Conservation (phyloP, 2,113 vertebrate genomes). For the Bostrychus sinensis region DNA sequence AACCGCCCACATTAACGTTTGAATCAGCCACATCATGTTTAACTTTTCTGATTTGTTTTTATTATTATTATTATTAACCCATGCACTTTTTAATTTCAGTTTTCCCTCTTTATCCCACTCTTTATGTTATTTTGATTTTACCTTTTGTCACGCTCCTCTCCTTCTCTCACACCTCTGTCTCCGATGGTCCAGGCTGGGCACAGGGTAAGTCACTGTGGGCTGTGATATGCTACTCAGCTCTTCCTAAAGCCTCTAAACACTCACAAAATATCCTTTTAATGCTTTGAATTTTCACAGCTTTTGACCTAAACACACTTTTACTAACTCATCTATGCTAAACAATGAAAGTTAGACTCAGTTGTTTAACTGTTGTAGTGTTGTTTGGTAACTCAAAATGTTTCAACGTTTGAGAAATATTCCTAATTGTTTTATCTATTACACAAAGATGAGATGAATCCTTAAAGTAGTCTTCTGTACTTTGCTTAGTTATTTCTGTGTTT, state of each 20-base stretch:
- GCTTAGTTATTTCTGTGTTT: no score
- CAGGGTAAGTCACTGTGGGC: constrained; percentile 92
- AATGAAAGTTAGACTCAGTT: no score
- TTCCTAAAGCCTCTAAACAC: constrained; percentile 52
- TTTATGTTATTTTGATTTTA: constrained; percentile 83
- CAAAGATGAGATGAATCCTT: no score
- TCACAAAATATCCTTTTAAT: constrained; percentile 6
- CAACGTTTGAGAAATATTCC: neutral
- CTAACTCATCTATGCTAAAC: neutral
- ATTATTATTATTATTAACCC: constrained; percentile 54
- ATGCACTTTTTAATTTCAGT: constrained; percentile 79
- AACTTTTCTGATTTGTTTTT: constrained; percentile 51
- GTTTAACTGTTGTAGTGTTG: neutral
- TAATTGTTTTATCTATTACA: no score
- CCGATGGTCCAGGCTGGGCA: constrained; percentile 98
- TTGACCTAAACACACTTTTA: neutral
- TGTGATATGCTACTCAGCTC: constrained; percentile 69
- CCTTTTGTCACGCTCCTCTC: constrained; percentile 74
- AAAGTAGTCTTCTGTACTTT: no score
- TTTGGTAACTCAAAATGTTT: neutral
- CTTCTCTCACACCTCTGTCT: constrained; percentile 76
- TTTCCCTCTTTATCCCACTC: constrained; percentile 77
- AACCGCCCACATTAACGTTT: constrained; percentile 54
- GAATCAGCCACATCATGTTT: constrained; percentile 39
- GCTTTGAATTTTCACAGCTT: neutral